phyloP scores from a whole-genome alignment of 2,797 vertebrate genomes.

The Cryptoprocta ferox region DNA sequence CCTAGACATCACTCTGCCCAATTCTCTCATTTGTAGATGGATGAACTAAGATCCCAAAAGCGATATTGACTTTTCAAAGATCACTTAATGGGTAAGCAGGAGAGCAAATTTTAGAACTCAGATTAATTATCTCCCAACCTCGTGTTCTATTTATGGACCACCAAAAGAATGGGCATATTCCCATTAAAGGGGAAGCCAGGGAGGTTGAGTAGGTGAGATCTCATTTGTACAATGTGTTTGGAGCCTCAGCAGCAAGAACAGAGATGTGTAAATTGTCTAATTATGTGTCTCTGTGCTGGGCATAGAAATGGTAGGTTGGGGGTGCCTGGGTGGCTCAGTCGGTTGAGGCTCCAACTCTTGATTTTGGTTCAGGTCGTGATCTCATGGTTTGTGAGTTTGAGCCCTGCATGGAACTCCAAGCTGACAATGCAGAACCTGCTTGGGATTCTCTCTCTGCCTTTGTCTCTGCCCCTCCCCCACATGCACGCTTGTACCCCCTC shows the following conservation, averaged over 20 bases:
- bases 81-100: not conserved
- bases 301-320: not conserved
- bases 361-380: too few species aligned
- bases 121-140: not conserved
- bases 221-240: not conserved
- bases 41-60: not conserved
- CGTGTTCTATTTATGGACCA: not conserved
- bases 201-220: not conserved
- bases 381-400: too few species aligned
- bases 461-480: too few species aligned
- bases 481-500: too few species aligned
- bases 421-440: too few species aligned
- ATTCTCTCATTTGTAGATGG: not conserved
- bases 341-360: too few species aligned
- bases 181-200: not conserved
- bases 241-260: not conserved
- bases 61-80: not conserved
- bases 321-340: too few species aligned
- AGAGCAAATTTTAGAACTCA: not conserved
- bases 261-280: not conserved
- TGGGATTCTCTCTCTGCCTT: too few species aligned
- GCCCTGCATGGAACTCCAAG: too few species aligned
- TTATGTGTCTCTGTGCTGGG: not conserved
- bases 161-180: not conserved
- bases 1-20: not conserved